A percentile compares a stretch with the other conserved stretches of the same genome.
phyloP scores from a whole-genome alignment of 2,797 vertebrate genomes.

The Acridotheres tristis region DNA sequence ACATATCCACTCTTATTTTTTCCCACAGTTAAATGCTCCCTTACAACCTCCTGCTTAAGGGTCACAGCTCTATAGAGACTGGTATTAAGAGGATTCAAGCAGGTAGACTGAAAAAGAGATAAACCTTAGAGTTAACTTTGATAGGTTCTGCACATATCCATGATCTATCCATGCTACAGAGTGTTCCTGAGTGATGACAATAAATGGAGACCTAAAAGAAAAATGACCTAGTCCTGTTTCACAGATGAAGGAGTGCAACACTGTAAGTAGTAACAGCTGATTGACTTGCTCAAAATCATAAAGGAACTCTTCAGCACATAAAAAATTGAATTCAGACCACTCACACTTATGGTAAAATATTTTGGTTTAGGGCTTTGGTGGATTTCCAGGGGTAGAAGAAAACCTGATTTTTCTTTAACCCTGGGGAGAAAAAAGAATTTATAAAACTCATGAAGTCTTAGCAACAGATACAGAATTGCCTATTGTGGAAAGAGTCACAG shows the following conservation, averaged over 20 bases:
- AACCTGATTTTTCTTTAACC: not conserved
- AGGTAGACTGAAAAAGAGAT: not conserved
- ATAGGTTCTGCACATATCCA: not conserved
- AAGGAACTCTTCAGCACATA: not conserved
- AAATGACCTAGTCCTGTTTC: not conserved
- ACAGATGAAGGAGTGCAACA: not conserved
- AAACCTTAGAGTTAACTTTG: slow-evolving; percentile 7
- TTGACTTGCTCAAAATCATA: not conserved
- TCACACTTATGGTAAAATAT: not conserved
- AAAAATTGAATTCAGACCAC: not conserved
- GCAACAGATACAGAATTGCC: not conserved
- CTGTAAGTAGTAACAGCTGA: not conserved
- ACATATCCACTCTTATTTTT: slow-evolving; percentile 2
- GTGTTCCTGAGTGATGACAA: not conserved
- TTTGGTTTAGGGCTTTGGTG: not conserved
- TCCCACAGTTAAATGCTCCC: not conserved
- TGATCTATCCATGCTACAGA: not conserved
- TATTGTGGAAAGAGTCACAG: not conserved
- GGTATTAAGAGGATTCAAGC: not conserved
- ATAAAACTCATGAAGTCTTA: not conserved
- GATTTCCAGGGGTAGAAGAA: not conserved
- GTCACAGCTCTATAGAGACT: not conserved
- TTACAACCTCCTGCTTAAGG: not conserved
- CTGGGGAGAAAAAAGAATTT: not conserved
- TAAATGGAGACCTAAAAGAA: not conserved